These are phyloP conservation scores for Cephus sareptanus DNA, from an alignment of 2,888 invertebrate genomes.

Conservation along the genomic window DNA sequence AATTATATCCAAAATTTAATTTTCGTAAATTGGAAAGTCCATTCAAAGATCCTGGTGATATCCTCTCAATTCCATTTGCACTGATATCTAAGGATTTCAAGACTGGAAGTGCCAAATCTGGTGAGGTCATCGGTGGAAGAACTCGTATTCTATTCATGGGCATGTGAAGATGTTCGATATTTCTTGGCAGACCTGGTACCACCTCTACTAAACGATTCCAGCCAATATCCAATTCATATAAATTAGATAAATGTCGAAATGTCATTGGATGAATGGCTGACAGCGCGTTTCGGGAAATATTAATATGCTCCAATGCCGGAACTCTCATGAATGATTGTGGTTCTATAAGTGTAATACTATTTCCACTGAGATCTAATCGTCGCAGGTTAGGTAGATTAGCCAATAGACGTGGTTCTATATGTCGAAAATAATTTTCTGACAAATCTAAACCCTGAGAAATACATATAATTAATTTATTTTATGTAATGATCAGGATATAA, in stretches of 20 bases:
- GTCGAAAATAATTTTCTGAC: slow-evolving; percentile 79
- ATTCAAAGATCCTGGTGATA: slow-evolving; percentile 75
- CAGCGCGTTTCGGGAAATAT: slow-evolving; percentile 82
- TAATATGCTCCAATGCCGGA: slow-evolving; percentile 80
- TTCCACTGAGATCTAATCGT: slow-evolving; percentile 81
- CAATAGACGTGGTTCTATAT: slow-evolving; percentile 78
- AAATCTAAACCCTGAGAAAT: slow-evolving; percentile 78
- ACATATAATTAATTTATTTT: neutral
- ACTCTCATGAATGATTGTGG: slow-evolving; percentile 80
- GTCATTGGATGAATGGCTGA: slow-evolving; percentile 79
- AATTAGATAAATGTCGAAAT: slow-evolving; percentile 77
- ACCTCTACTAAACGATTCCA: slow-evolving; percentile 79
- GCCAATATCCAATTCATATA: slow-evolving; percentile 84
- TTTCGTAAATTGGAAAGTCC: slow-evolving; percentile 76
- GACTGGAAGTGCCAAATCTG: slow-evolving; percentile 78
- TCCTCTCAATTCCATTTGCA: slow-evolving; percentile 78
- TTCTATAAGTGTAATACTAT: slow-evolving; percentile 77
- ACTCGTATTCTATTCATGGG: slow-evolving; percentile 77
- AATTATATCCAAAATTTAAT: slow-evolving; percentile 79
- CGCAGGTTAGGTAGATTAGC: slow-evolving; percentile 81
- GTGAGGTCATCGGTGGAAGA: slow-evolving; percentile 74
- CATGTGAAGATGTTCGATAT: slow-evolving; percentile 80
- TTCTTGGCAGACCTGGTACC: slow-evolving; percentile 81
- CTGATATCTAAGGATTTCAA: slow-evolving; percentile 81
- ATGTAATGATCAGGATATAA: neutral